Evolutionary conservation across 2,113 vertebrate species (phyloP).

Genomic region (Xerus inauris): DNA sequence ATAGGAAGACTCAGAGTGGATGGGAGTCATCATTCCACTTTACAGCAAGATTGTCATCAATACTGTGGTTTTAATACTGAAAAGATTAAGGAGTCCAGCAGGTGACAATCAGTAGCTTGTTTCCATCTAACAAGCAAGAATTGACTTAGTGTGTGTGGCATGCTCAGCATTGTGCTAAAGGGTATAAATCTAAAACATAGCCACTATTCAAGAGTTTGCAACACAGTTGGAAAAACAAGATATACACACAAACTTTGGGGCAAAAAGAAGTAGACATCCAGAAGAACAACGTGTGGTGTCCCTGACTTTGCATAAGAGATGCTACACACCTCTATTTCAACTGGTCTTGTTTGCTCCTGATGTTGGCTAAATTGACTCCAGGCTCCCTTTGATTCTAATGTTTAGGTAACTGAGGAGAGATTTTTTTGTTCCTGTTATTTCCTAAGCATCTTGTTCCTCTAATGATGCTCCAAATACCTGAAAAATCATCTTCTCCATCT

Average conservation of each 20-base stretch:
- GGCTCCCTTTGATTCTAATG: background rate
- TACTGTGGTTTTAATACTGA: background rate
- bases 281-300: background rate
- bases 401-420: background rate
- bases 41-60: background rate
- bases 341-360: background rate
- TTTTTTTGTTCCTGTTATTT: background rate
- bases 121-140: background rate
- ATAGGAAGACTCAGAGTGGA: background rate
- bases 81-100: background rate
- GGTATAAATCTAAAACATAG: background rate
- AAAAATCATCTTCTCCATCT: background rate
- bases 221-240: background rate
- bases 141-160: background rate
- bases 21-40: background rate
- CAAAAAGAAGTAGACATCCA: background rate
- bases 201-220: background rate
- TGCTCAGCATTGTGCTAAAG: background rate
- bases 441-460: background rate
- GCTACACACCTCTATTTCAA: background rate
- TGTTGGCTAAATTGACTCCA: background rate
- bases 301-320: background rate
- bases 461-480: background rate
- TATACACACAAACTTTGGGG: background rate
- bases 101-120: background rate